These are phyloP conservation scores for Eupithecia exiguata DNA, from an alignment of 2,888 invertebrate genomes.

Conservation along the genomic window DNA sequence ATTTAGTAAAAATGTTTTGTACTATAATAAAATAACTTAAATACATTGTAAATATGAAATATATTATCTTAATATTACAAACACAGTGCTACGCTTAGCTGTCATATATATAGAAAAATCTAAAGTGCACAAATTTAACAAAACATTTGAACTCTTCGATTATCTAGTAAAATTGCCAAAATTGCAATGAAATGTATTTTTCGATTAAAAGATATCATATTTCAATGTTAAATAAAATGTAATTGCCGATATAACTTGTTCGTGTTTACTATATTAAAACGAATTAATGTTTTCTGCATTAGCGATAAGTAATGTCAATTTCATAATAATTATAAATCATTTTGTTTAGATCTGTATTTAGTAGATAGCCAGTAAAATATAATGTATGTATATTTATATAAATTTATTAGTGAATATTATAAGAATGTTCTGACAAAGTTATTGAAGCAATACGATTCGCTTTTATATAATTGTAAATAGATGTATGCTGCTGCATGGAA, in stretches of 20 bases:
- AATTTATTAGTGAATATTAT: conserved; percentile 28
- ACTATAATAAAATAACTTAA: conserved; percentile 56
- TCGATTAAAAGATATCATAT: conserved; percentile 41
- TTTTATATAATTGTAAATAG: conserved; percentile 61
- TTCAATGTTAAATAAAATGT: conserved; percentile 25
- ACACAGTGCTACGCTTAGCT: conserved; percentile 69
- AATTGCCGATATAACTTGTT: conserved; percentile 3
- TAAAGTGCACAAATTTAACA: conserved; percentile 34
- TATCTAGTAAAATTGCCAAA: conserved; percentile 54
- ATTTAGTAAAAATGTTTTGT: conserved; percentile 75
- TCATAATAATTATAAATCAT: conserved; percentile 33
- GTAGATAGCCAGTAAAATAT: conserved; percentile 51
- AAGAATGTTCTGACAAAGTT: conserved; percentile 38
- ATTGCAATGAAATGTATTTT: conserved; percentile 50
- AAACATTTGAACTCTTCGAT: conserved; percentile 45
- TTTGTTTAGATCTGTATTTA: conserved; percentile 45
- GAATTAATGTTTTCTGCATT: conserved; percentile 16
- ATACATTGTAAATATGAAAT: conserved; percentile 56
- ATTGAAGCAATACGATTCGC: conserved; percentile 73
- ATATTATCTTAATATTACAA: conserved; percentile 41
- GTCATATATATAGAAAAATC: conserved; percentile 52
- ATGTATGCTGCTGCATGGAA: conserved; percentile 52
- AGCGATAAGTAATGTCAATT: conserved; percentile 29
- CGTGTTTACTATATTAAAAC: conserved; percentile 10
- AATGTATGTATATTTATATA: conserved; percentile 41